These are phyloP conservation scores for Aeoliscus strigatus DNA, from an alignment of 2,797 vertebrate genomes.

Conservation along the genomic window DNA sequence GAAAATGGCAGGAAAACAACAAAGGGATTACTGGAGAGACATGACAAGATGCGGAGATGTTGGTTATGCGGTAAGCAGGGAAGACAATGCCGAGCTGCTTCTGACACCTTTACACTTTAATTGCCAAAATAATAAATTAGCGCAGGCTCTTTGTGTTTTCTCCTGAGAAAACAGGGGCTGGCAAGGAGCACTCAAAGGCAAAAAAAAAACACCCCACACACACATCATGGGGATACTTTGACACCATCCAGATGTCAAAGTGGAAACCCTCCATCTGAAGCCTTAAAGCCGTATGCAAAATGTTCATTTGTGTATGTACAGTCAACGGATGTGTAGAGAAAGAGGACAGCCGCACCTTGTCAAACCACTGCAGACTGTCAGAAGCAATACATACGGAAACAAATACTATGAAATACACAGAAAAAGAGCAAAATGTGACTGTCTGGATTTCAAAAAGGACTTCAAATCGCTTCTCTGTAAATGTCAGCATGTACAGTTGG, in stretches of 20 bases:
- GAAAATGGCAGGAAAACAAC: constrained; percentile 67
- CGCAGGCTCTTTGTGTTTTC: constrained; percentile 49
- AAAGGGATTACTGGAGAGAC: constrained; percentile 65
- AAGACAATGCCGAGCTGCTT: constrained; percentile 60
- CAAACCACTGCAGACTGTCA: constrained; percentile 48
- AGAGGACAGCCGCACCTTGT: constrained; percentile 17
- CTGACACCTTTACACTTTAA: constrained; percentile 69
- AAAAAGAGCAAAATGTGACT: constrained; percentile 1
- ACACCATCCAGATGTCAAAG: constrained; percentile 32
- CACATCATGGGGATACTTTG: constrained; percentile 18
- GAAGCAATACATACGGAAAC: constrained; percentile 35
- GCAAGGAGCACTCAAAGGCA: constrained; percentile 20
- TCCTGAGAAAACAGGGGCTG: constrained; percentile 18
- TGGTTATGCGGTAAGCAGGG: constrained; percentile 40
- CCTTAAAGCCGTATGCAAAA: constrained; percentile 3
- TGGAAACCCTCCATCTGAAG: constrained; percentile 32
- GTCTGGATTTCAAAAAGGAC: constrained; percentile 12
- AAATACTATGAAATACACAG: constrained; percentile 13
- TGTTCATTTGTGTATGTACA: constrained; percentile 7
- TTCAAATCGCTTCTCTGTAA: constrained; percentile 2
- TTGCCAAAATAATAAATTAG: constrained; percentile 72
- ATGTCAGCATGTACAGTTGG: constrained; percentile 12
- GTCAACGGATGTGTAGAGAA: not conserved
- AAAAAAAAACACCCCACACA: too few relatives aligned
- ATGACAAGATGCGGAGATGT: constrained; percentile 53